These are phyloP conservation scores for Myopa testacea DNA, from an alignment of 2,888 invertebrate species.

Conservation along the genomic window DNA sequence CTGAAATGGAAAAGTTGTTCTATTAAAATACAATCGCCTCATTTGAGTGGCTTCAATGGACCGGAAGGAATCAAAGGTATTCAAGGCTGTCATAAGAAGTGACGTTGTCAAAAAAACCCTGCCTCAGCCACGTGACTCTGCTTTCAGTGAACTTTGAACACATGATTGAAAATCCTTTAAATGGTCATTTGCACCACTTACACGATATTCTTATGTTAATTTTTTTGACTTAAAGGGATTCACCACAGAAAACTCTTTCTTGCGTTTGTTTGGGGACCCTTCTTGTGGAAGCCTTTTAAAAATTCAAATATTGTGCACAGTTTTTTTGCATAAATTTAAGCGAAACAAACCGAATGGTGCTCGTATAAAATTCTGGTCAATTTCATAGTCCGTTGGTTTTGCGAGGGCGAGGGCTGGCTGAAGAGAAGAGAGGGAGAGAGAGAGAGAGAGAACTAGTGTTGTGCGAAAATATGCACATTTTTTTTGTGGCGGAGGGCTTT, in stretches of 20 bases:
- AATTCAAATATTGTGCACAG: conserved; percentile 43
- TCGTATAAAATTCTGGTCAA: conserved; percentile 63
- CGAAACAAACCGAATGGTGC: conserved; percentile 41
- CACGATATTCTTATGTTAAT: conserved; percentile 28
- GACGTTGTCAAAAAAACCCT: not conserved
- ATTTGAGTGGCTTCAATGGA: not conserved
- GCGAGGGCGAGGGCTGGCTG: not conserved
- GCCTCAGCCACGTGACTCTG: not conserved
- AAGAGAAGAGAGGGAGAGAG: not conserved
- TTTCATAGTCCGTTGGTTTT: conserved; percentile 65
- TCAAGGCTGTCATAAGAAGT: too few species aligned
- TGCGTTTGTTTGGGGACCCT: not conserved
- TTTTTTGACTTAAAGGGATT: not conserved
- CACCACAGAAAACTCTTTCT: not conserved
- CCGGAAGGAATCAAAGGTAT: too few species aligned
- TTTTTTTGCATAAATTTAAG: conserved; percentile 60
- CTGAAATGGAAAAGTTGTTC: conserved; percentile 48
- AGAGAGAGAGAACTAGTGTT: conserved; percentile 39
- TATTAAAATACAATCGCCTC: not conserved
- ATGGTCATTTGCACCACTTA: conserved; percentile 22
- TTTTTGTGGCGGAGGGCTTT: conserved; percentile 41
- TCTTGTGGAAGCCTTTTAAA: conserved; percentile 13
- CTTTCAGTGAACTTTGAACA: not conserved
- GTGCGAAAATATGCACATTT: conserved; percentile 47
- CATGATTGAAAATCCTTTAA: conserved; percentile 4